phyloP scores from a whole-genome alignment of 2,888 invertebrate genomes.

The Rhagonycha fulva region DNA sequence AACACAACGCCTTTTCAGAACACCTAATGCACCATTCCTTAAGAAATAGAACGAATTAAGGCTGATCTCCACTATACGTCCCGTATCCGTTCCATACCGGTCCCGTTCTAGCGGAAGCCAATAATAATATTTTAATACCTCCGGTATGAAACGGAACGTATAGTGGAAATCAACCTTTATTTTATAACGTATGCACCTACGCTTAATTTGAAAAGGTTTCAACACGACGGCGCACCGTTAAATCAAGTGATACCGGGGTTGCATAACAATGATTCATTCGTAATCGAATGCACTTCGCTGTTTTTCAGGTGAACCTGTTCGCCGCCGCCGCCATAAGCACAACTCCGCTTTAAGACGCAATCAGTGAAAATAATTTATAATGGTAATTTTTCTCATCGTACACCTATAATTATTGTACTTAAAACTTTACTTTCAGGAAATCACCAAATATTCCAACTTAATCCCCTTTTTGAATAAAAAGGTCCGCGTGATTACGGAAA shows the following conservation, averaged over 20 bases:
- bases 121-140: no score
- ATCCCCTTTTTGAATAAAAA: not conserved
- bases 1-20: not conserved
- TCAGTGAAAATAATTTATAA: not conserved
- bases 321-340: not conserved
- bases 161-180: no score
- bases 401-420: not conserved
- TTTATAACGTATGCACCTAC: no score
- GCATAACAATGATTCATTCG: not conserved
- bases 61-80: no score
- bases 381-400: not conserved
- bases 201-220: not conserved
- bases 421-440: not conserved
- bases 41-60: not conserved
- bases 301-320: not conserved
- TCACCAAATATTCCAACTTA: not conserved
- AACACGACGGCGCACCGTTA: not conserved
- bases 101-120: no score
- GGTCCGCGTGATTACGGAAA: not conserved
- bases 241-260: not conserved
- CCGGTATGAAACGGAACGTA: no score
- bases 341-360: not conserved
- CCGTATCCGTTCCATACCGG: no score
- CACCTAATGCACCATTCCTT: not conserved
- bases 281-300: not conserved